These are phyloP conservation scores for Rallus crepitans DNA, from an alignment of 2,797 vertebrate genomes.

Conservation along the genomic window DNA sequence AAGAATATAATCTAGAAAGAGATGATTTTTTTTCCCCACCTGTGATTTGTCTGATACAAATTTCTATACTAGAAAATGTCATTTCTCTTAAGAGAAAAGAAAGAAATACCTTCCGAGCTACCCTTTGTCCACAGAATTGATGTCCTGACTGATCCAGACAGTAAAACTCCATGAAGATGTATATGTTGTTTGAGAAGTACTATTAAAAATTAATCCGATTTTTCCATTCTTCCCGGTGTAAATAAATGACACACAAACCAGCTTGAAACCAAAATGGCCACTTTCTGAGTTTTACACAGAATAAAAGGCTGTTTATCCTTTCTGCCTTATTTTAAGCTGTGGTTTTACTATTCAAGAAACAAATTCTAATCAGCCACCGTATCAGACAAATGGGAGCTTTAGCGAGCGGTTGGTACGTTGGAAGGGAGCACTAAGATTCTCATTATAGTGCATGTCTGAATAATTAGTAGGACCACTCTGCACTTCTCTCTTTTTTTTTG, in stretches of 20 bases:
- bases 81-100: background rate
- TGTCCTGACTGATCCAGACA: background rate
- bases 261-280: conserved; percentile 55
- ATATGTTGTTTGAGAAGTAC: conserved; percentile 49
- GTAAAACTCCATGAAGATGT: conserved; percentile 47
- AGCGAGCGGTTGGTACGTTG: conserved; percentile 59
- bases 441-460: conserved; percentile 78
- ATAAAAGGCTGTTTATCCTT: conserved; percentile 72
- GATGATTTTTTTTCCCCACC: background rate
- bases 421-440: conserved; percentile 75
- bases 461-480: conserved; percentile 77
- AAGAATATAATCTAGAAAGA: background rate
- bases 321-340: conserved; percentile 38
- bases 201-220: conserved; percentile 70
- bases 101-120: background rate
- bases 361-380: conserved; percentile 78
- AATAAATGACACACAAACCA: conserved; percentile 44
- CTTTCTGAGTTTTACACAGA: conserved; percentile 61
- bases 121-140: conserved; percentile 14
- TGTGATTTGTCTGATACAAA: background rate
- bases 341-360: conserved; percentile 78
- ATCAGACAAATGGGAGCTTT: conserved; percentile 78
- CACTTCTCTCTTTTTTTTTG: conserved; percentile 60
- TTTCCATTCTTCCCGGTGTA: conserved; percentile 46
- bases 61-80: background rate